Percentiles rank a stretch among this genome's conserved stretches.
These are phyloP conservation scores for Microtus ochrogaster DNA, from an alignment of 2,113 vertebrate species.

Conservation along the genomic window DNA sequence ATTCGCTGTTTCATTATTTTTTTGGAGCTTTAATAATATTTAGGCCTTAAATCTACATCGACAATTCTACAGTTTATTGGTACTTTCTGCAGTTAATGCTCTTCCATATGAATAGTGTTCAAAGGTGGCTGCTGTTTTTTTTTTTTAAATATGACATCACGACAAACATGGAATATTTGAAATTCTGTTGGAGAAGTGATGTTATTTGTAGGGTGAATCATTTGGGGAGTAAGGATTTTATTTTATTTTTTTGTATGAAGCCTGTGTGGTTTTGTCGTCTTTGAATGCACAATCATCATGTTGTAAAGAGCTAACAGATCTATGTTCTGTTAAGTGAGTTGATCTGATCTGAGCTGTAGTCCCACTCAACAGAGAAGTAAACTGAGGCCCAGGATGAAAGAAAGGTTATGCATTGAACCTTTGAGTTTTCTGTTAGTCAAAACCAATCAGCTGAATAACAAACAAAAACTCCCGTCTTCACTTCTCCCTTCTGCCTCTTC, in stretches of 20 bases:
- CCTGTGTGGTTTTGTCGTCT: neutral
- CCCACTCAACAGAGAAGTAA: neutral
- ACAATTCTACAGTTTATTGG: neutral
- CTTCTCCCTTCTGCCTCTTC: neutral
- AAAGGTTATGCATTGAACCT: neutral
- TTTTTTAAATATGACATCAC: conserved; percentile 17
- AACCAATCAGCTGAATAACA: neutral
- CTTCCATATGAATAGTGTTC: neutral
- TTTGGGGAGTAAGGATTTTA: neutral
- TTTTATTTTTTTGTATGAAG: neutral
- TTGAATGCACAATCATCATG: neutral
- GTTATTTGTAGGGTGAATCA: neutral
- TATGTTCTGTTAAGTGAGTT: neutral
- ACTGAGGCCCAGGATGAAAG: neutral
- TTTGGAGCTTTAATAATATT: conserved; percentile 45
- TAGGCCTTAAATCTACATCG: conserved; percentile 46
- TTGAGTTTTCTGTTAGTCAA: neutral
- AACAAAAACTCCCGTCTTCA: neutral
- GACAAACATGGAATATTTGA: neutral
- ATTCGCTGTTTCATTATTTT: neutral
- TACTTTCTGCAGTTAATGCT: neutral
- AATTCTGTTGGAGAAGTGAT: neutral
- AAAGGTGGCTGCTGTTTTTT: neutral
- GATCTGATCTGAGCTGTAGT: neutral
- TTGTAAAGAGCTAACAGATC: neutral